Conservation (phyloP, 2,113 vertebrate genomes). For the Peromyscus leucopus region DNA sequence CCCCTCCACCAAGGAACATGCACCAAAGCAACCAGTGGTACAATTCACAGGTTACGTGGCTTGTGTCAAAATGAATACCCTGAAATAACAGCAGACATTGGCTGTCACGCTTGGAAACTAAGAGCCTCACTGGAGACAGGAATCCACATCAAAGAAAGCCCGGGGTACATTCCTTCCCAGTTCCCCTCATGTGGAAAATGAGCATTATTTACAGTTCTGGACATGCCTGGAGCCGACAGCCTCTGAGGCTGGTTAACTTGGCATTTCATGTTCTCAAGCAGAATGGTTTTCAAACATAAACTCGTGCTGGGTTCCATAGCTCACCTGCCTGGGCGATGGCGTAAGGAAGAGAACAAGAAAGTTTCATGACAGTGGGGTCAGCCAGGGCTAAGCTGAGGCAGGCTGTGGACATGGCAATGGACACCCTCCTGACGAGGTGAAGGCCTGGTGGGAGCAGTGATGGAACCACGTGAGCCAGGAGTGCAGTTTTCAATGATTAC, state of each 20-base stretch:
- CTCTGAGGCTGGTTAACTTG: background rate
- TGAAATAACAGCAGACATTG: fast-evolving
- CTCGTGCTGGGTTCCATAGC: fast-evolving
- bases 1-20: background rate
- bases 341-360: background rate
- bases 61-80: background rate
- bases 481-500: fast-evolving
- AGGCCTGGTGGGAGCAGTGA: fast-evolving
- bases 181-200: background rate
- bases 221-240: background rate
- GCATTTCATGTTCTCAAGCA: background rate
- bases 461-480: background rate
- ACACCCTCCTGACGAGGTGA: fast-evolving
- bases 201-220: background rate
- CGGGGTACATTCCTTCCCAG: fast-evolving
- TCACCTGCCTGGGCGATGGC: background rate
- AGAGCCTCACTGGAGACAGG: background rate
- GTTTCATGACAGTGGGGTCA: fast-evolving
- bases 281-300: background rate
- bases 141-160: background rate
- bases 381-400: fast-evolving
- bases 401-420: fast-evolving
- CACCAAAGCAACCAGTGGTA: background rate
- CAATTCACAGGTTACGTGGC: background rate
- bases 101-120: fast-evolving